These are phyloP conservation scores for Terrapene triunguis DNA, from an alignment of 2,113 vertebrate genomes.

Conservation along the genomic window DNA sequence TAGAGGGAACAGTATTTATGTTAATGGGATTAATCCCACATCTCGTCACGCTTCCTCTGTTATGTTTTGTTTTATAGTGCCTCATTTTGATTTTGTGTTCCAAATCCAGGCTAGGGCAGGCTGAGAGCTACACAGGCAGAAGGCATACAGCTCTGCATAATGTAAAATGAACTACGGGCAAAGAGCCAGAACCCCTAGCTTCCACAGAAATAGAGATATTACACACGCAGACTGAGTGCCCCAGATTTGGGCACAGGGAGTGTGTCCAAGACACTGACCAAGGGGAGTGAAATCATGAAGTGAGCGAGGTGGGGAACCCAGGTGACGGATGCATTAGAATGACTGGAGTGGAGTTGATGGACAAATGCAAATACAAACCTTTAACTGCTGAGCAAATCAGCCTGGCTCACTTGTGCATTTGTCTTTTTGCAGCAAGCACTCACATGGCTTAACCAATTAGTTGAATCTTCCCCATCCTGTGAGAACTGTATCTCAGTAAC, in stretches of 20 bases:
- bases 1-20: neutral
- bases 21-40: neutral
- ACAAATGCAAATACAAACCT: neutral
- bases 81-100: slow-evolving; percentile 8
- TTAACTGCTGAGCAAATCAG: neutral
- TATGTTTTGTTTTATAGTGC: neutral
- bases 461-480: neutral
- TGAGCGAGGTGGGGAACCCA: neutral
- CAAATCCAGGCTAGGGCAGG: neutral
- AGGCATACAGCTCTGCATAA: neutral
- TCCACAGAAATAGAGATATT: neutral
- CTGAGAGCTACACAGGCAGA: neutral
- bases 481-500: neutral
- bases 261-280: neutral
- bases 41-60: neutral
- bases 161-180: neutral
- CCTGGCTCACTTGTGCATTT: neutral
- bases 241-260: neutral
- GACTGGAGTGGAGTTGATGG: neutral
- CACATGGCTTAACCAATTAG: neutral
- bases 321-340: neutral
- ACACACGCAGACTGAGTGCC: neutral
- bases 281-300: neutral
- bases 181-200: neutral
- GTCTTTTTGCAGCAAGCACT: neutral